Evolutionary conservation across 2,797 vertebrate genomes (phyloP), one percentile per base, ranked within the genome.

Genomic region (Tapirus indicus): DNA sequence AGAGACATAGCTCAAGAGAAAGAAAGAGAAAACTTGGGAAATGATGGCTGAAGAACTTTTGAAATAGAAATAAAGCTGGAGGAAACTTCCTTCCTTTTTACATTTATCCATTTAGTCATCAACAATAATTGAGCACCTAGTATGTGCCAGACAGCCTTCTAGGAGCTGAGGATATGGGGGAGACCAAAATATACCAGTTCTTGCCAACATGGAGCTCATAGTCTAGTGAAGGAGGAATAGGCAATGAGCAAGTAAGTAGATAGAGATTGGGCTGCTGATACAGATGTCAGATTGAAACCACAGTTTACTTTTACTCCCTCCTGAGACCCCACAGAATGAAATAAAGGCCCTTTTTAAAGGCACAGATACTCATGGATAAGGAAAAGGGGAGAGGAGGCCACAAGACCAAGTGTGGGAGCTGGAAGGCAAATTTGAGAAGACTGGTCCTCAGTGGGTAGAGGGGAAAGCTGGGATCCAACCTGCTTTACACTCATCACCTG

Each of bases 1-100:
- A 95, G 66, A 7, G 20, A 17, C 29, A 35, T 52, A 60, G 86
- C 6, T 79, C 20, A 68, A 79, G 56, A 87, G 78, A 58, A 83
- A 6, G 18, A 72, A 83, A n/a, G 23, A 68, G 32, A 35, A 64
- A 97, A 88, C 23, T 83, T 71, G 77, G n/a, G 29, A 95, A 91
- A 78, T 52, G 38, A 78, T 71, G 18, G 52, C 54, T 8, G 47
- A 94, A 82, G 54, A 60, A 29, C 2, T 72, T 71, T 78, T 13
- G 56, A 78, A 72, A 85, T 58, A 49, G 41, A 91, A 93, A 66
- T 27, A 72, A 78, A 91, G 25, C 82, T 69, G 12, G 54, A 87
- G 49, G 35, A 82, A 13, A 78, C 21, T 25, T 66, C 47, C 13
- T 93, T 93, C 23, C 17, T 87, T 96, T 44, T 82, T 78, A 83